A percentile compares a stretch with the other conserved stretches of the same genome.
Conservation (phyloP, 2,797 vertebrate species). For the Pygocentrus nattereri region DNA sequence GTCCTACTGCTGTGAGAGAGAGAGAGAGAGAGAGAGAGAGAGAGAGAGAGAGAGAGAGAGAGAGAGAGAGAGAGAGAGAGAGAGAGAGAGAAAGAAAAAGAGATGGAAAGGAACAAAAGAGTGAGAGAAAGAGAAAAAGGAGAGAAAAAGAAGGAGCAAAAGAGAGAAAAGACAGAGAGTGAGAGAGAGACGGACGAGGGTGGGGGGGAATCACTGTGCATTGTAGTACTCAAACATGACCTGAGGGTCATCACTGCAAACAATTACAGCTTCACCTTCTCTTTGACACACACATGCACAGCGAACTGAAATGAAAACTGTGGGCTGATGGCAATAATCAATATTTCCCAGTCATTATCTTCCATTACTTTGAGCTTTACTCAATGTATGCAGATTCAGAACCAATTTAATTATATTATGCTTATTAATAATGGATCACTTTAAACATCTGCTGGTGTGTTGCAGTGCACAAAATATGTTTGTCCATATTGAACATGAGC, state of each 20-base stretch:
- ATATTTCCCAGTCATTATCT: no score
- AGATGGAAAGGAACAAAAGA: not conserved
- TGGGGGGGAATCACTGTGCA: not conserved
- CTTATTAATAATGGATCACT: no score
- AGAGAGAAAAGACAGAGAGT: constrained; percentile 5
- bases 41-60: not conserved
- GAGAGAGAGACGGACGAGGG: no score
- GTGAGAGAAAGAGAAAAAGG: not conserved
- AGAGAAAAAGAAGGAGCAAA: not conserved
- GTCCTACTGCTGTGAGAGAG: no score
- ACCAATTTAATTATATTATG: no score
- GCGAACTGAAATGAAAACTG: not conserved
- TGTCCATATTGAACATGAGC: no score
- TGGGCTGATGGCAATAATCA: no score
- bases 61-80: not conserved
- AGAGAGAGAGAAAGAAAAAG: not conserved
- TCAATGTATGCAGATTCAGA: no score
- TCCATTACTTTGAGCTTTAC: no score
- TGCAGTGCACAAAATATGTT: no score
- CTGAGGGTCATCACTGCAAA: constrained; percentile 27
- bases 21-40: not conserved
- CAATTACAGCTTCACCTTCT: constrained; percentile 44
- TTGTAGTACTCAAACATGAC: constrained; percentile 30
- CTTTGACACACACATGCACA: constrained; percentile 42
- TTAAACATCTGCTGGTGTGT: no score